phyloP scores from a whole-genome alignment of 2,888 invertebrate genomes.

The Malthinus flaveolus region DNA sequence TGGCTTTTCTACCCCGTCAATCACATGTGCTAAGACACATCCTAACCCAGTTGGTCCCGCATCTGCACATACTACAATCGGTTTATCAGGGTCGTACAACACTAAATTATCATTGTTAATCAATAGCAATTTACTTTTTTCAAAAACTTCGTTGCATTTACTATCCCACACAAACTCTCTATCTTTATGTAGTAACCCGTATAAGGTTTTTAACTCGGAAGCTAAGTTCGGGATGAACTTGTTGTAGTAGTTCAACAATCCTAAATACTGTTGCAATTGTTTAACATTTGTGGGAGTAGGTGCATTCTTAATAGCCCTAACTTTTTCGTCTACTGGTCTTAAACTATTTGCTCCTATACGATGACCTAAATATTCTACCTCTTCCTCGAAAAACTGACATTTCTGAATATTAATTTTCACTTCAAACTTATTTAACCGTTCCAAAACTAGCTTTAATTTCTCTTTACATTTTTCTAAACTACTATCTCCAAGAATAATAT shows the following conservation, averaged over 20 bases:
- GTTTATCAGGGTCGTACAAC: background rate
- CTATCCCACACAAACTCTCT: slow-evolving; percentile 26
- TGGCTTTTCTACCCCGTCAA: slow-evolving; percentile 8
- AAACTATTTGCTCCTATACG: slow-evolving; percentile 16
- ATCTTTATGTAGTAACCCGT: slow-evolving; percentile 23
- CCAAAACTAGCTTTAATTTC: slow-evolving; percentile 24
- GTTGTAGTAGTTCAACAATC: slow-evolving; percentile 24
- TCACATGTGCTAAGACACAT: slow-evolving; percentile 1
- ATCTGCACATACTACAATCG: slow-evolving; percentile 4
- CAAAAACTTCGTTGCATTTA: slow-evolving; percentile 1
- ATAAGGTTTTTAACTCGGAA: slow-evolving; percentile 23
- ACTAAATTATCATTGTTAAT: slow-evolving; percentile 4
- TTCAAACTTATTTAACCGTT: slow-evolving; percentile 30
- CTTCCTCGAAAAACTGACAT: slow-evolving; percentile 33
- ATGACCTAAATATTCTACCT: slow-evolving; percentile 37
- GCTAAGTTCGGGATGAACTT: slow-evolving; percentile 26
- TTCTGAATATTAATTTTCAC: slow-evolving; percentile 36
- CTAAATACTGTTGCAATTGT: slow-evolving; percentile 20
- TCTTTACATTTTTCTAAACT: slow-evolving; percentile 22
- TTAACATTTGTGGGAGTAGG: slow-evolving; percentile 19
- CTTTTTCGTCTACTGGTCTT: slow-evolving; percentile 11
- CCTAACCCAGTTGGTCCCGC: background rate
- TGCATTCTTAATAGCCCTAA: slow-evolving; percentile 14
- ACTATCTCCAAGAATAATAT: slow-evolving; percentile 31
- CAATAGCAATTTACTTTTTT: slow-evolving; percentile 5